Conservation (phyloP, 2,888 invertebrate genomes). For the Leucophenga maculata region DNA sequence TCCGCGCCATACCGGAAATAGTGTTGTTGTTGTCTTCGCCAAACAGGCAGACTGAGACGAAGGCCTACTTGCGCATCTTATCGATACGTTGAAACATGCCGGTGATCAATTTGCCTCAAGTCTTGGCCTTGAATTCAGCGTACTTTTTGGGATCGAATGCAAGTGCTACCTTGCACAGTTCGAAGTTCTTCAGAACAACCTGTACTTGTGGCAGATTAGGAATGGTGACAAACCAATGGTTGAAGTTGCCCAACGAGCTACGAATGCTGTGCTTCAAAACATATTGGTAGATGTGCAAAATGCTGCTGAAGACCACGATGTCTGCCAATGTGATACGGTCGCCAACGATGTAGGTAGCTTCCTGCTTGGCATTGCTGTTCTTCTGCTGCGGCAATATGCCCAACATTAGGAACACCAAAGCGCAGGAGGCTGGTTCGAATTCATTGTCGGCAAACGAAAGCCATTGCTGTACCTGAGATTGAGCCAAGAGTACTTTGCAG, state of each 20-base stretch:
- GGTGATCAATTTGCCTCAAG: slow-evolving; percentile 87
- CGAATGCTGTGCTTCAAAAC: slow-evolving; percentile 81
- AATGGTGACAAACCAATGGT: slow-evolving; percentile 95
- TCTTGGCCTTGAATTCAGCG: slow-evolving; percentile 75
- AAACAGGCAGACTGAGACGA: slow-evolving; percentile 94
- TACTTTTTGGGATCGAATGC: slow-evolving; percentile 86
- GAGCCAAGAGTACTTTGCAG: slow-evolving; percentile 79
- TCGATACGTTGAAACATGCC: slow-evolving; percentile 99
- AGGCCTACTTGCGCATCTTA: slow-evolving; percentile 97
- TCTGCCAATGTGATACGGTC: slow-evolving; percentile 97
- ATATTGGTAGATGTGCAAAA: slow-evolving; percentile 89
- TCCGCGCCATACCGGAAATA: slow-evolving; percentile 96
- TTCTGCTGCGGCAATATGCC: slow-evolving; percentile 94
- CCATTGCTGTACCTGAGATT: slow-evolving; percentile 94
- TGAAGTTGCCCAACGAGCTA: slow-evolving; percentile 81
- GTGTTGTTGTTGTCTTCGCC: slow-evolving; percentile 92
- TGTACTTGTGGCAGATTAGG: slow-evolving; percentile 89
- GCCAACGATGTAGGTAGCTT: slow-evolving; percentile 93
- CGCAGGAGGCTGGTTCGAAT: slow-evolving; percentile 90
- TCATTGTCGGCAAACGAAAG: slow-evolving; percentile 78
- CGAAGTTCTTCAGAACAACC: slow-evolving; percentile 76
- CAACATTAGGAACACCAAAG: slow-evolving; percentile 97
- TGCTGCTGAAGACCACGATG: slow-evolving; percentile 88
- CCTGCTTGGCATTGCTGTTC: slow-evolving; percentile 87
- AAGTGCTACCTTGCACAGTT: slow-evolving; percentile 84